These are phyloP conservation scores for Cepaea hortensis DNA, from an alignment of 2,888 invertebrate genomes.

Conservation along the genomic window DNA sequence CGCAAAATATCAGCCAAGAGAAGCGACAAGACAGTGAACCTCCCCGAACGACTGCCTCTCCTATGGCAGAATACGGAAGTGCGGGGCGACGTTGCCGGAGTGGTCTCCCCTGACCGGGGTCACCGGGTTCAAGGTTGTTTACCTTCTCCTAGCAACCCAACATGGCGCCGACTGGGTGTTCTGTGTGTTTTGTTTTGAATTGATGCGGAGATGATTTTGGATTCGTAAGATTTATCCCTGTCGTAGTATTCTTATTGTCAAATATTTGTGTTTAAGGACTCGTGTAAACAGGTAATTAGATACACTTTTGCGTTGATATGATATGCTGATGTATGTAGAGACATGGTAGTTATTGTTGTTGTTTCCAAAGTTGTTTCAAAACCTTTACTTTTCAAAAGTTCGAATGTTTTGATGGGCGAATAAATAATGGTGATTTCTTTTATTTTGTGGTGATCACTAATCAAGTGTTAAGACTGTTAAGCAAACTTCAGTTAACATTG, in stretches of 20 bases:
- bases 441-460: too few relatives aligned
- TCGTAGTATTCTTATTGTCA: neutral
- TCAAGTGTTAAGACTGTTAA: too few relatives aligned
- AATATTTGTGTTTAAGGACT: neutral
- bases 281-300: constrained; percentile 2
- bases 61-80: constrained; percentile 42
- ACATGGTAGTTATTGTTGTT: too few relatives aligned
- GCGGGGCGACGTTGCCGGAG: neutral
- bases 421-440: too few relatives aligned
- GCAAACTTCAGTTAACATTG: too few relatives aligned
- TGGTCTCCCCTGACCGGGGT: constrained; percentile 43
- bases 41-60: constrained; percentile 16
- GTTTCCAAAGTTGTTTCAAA: too few relatives aligned
- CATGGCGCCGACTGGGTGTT: constrained; percentile 34
- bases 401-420: too few relatives aligned
- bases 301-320: too few relatives aligned
- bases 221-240: neutral
- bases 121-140: constrained; percentile 16
- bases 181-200: constrained; percentile 3
- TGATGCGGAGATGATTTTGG: neutral
- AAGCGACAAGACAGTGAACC: neutral
- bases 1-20: constrained; percentile 22
- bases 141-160: constrained; percentile 66
- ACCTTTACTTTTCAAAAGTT: too few relatives aligned
- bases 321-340: too few relatives aligned